Percentiles rank a stretch among this genome's conserved stretches.
phyloP scores from a whole-genome alignment of 2,888 invertebrate species.

The Toxonevra muliebris region DNA sequence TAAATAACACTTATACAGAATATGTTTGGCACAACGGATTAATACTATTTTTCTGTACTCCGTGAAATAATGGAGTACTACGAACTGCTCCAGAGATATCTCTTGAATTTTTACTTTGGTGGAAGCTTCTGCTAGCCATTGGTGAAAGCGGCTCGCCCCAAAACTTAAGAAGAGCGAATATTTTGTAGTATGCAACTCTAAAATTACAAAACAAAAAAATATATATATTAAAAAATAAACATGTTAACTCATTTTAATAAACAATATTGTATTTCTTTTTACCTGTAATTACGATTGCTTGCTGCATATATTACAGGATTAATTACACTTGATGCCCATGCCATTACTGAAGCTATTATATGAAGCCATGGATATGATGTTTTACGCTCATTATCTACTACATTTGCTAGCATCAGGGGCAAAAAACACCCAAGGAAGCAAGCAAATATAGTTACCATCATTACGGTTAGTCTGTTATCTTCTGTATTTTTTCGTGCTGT shows the following conservation, averaged over 20 bases:
- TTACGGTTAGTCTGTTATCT: conserved; percentile 81
- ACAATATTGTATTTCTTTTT: conserved; percentile 14
- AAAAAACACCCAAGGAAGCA: conserved; percentile 88
- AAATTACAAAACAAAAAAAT: conserved; percentile 23
- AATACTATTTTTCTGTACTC: conserved; percentile 56
- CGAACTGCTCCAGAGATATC: conserved; percentile 59
- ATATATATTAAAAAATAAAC: neutral
- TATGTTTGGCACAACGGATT: conserved; percentile 62
- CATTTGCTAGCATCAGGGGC: conserved; percentile 88
- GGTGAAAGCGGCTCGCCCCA: conserved; percentile 64
- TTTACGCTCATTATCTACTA: conserved; percentile 79
- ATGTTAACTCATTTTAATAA: neutral
- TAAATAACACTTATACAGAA: conserved; percentile 52
- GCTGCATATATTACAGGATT: conserved; percentile 92
- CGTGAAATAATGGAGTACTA: conserved; percentile 61
- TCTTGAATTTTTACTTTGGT: conserved; percentile 61
- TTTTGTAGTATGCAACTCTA: conserved; percentile 62
- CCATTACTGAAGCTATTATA: conserved; percentile 83
- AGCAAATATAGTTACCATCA: conserved; percentile 88
- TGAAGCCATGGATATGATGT: conserved; percentile 77
- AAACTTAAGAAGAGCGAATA: conserved; percentile 61
- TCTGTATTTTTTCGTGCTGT: conserved; percentile 68
- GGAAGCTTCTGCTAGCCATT: conserved; percentile 63
- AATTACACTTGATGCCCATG: conserved; percentile 90
- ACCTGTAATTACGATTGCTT: conserved; percentile 83